These are phyloP conservation scores for Cryptocheilus praepositus DNA, from an alignment of 2,888 invertebrate genomes.

Conservation along the genomic window DNA sequence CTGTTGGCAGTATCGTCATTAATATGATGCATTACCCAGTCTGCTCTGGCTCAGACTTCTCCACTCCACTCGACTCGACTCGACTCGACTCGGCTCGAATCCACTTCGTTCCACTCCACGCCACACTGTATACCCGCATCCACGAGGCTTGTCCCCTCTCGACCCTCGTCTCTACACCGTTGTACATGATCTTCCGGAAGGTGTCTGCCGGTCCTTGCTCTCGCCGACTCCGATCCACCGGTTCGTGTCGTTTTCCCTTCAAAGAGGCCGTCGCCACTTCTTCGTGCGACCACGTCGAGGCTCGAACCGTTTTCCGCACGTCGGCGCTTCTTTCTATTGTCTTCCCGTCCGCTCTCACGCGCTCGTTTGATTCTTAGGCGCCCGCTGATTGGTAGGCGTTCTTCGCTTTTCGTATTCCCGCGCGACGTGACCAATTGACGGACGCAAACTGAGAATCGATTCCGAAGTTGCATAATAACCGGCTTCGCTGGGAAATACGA, in stretches of 20 bases:
- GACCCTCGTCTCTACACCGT: conserved; percentile 24
- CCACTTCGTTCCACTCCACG: conserved; percentile 36
- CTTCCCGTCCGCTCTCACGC: not conserved
- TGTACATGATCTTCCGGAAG: conserved; percentile 25
- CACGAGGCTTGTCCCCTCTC: conserved; percentile 25
- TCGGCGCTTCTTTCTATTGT: not conserved
- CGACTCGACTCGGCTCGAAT: conserved; percentile 26
- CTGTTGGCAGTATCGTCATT: conserved; percentile 52
- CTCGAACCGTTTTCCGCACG: conserved; percentile 2
- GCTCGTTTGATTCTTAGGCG: not conserved
- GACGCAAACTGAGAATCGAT: no score
- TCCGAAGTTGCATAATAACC: no score
- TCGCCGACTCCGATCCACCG: not conserved
- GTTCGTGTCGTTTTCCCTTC: no score
- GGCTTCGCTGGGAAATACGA: no score
- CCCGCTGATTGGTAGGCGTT: not conserved
- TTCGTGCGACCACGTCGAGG: no score
- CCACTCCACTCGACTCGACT: conserved; percentile 26
- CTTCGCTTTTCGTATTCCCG: not conserved
- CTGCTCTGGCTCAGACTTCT: conserved; percentile 49
- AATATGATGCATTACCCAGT: conserved; percentile 59
- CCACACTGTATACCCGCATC: conserved; percentile 28
- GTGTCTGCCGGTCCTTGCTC: conserved; percentile 12
- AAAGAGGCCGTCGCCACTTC: not conserved
- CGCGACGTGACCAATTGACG: no score